These are phyloP conservation scores for Whitmania pigra DNA, from an alignment of 1,140 invertebrate species.

Conservation along the genomic window DNA sequence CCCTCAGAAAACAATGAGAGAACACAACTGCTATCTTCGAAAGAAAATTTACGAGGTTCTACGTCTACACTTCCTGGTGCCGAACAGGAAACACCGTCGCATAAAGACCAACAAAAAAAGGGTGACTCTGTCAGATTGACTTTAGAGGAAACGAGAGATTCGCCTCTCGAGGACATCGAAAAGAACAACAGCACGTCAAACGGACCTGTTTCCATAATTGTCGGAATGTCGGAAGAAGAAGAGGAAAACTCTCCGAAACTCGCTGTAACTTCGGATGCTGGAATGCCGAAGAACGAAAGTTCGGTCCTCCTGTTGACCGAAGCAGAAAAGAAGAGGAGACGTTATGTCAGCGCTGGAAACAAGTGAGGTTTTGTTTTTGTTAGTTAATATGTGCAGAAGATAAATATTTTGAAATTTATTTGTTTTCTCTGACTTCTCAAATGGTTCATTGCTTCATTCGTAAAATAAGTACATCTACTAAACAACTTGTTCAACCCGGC, in stretches of 20 bases:
- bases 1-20: not conserved
- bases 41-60: not conserved
- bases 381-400: not conserved
- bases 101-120: not conserved
- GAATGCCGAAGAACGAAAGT: slow-evolving; percentile 15
- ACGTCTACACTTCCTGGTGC: not conserved
- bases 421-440: not conserved
- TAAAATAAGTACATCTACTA: too few relatives aligned
- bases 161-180: not conserved
- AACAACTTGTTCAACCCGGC: too few relatives aligned
- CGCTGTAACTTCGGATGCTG: not conserved
- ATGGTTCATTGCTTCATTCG: too few relatives aligned
- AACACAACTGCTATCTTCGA: not conserved
- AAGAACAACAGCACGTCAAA: not conserved
- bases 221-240: not conserved
- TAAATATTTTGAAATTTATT: not conserved
- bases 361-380: slow-evolving; percentile 1
- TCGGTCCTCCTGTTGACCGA: slow-evolving; percentile 7
- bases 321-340: not conserved
- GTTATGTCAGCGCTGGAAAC: slow-evolving; percentile 14
- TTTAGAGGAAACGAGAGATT: not conserved
- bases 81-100: not conserved
- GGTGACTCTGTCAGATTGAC: not conserved
- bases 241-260: not conserved
- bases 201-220: not conserved